A percentile compares a stretch with the other conserved stretches of the same genome.
Evolutionary conservation across 2,888 invertebrate species (phyloP).

Genomic region (Andricus quercusramuli): DNA sequence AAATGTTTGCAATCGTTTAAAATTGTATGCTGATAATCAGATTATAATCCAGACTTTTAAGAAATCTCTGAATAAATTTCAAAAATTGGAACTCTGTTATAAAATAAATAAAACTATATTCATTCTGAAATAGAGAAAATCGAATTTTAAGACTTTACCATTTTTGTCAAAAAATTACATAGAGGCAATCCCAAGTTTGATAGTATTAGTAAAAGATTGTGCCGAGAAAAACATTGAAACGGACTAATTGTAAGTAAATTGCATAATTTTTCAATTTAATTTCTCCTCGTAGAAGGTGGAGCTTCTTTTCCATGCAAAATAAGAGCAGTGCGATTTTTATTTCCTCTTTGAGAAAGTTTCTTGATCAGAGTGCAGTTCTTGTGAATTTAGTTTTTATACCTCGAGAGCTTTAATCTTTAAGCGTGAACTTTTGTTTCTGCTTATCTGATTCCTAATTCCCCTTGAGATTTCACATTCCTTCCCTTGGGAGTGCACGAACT

Average conservation of each 20-base stretch:
- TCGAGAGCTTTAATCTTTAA: conserved; percentile 23
- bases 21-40: no score
- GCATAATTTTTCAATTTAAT: not conserved
- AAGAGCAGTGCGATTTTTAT: conserved; percentile 5
- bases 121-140: no score
- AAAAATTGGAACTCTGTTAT: no score
- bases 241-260: not conserved
- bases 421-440: conserved; percentile 36
- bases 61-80: no score
- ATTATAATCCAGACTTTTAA: no score
- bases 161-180: no score
- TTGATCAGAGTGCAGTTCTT: conserved; percentile 30
- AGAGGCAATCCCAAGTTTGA: not conserved
- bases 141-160: no score
- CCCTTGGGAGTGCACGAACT: conserved; percentile 15
- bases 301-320: not conserved
- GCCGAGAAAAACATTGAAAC: not conserved
- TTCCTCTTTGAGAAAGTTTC: conserved; percentile 14
- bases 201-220: no score
- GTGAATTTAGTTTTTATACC: conserved; percentile 6
- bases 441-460: conserved; percentile 34
- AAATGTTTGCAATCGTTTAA: no score
- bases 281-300: not conserved
- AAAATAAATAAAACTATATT: no score
- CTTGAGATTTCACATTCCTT: conserved; percentile 19